These are phyloP conservation scores for Acanthurus tractus DNA, from an alignment of 2,797 vertebrate species.

Conservation along the genomic window DNA sequence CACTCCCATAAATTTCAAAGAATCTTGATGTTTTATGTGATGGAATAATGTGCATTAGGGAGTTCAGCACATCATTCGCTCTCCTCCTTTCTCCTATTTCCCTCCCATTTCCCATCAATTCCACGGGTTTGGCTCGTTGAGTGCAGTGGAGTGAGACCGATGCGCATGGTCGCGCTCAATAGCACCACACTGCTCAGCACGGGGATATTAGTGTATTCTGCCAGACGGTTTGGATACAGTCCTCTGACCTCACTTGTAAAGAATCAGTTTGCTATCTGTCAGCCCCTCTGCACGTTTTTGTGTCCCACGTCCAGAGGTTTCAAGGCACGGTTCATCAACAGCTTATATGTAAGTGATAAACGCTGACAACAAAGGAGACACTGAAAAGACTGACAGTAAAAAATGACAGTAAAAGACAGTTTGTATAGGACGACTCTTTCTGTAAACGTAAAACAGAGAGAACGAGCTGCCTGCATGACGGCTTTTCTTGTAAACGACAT, in stretches of 20 bases:
- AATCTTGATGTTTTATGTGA: conserved; percentile 66
- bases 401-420: conserved; percentile 59
- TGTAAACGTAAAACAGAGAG: conserved; percentile 34
- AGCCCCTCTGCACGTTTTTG: conserved; percentile 48
- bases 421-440: conserved; percentile 35
- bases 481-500: conserved; percentile 14
- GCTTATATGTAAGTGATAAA: conserved; percentile 60
- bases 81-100: conserved; percentile 52
- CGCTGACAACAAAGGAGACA: conserved; percentile 51
- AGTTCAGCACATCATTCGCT: conserved; percentile 56
- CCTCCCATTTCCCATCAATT: conserved; percentile 74
- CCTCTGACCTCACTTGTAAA: conserved; percentile 82
- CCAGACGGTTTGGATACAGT: conserved; percentile 76
- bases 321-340: conserved; percentile 26
- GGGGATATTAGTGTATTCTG: conserved; percentile 81
- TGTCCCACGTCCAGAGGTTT: conserved; percentile 55
- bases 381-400: conserved; percentile 45
- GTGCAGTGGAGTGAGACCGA: conserved; percentile 77
- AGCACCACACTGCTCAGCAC: conserved; percentile 75
- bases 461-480: conserved; percentile 32
- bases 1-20: conserved; percentile 49
- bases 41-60: conserved; percentile 68
- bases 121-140: conserved; percentile 72
- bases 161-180: conserved; percentile 77
- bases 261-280: conserved; percentile 78